phyloP scores from a whole-genome alignment of 2,113 vertebrate genomes.

The Helogale parvula region DNA sequence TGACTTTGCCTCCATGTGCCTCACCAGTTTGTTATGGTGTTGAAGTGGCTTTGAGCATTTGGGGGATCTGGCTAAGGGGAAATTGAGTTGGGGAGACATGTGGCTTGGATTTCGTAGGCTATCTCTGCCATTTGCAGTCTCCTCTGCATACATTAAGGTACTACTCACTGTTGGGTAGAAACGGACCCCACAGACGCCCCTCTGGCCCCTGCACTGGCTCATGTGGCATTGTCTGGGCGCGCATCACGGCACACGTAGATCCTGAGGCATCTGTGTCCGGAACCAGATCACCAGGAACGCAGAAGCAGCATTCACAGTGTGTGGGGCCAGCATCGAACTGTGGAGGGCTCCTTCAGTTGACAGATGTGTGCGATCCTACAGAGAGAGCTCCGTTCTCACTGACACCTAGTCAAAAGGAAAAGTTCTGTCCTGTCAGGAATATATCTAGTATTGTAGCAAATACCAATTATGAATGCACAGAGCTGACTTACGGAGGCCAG shows the following conservation, averaged over 20 bases:
- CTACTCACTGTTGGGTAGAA: background rate
- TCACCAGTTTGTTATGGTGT: background rate
- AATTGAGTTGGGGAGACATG: background rate
- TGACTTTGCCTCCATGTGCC: background rate
- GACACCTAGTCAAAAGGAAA: background rate
- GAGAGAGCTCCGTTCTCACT: background rate
- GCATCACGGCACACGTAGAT: accelerated
- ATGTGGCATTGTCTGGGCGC: background rate
- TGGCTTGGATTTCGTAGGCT: background rate
- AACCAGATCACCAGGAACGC: background rate
- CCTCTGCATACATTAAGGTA: background rate
- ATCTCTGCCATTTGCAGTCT: background rate
- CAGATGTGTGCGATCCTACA: background rate
- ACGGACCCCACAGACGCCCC: background rate
- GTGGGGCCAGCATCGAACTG: background rate
- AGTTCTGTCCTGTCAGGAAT: background rate
- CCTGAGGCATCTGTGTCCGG: background rate
- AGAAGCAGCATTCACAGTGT: background rate
- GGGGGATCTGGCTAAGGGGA: background rate
- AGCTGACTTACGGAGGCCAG: background rate
- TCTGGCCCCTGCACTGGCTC: accelerated
- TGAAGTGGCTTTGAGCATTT: constrained; percentile 1
- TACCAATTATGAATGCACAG: background rate
- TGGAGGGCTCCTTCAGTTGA: background rate
- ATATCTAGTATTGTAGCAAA: background rate